Conservation (phyloP, 2,888 invertebrate genomes). For the Neuroscelio doddi region DNA sequence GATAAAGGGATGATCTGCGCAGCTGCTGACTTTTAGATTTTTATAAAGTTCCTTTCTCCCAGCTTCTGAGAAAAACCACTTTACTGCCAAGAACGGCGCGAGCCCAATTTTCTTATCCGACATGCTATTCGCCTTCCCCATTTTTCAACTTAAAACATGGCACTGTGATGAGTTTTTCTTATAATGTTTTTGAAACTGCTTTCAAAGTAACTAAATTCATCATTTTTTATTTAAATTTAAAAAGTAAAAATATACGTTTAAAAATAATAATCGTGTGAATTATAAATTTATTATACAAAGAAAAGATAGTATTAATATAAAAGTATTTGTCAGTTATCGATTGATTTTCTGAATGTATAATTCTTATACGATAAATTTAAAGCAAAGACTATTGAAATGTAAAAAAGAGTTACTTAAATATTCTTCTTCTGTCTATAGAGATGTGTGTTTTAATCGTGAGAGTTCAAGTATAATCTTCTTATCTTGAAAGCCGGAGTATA, state of each 20-base stretch:
- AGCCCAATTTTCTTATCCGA: conserved; percentile 64
- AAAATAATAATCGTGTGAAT: too few relatives aligned
- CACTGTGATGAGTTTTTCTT: background rate
- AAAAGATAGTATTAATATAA: too few relatives aligned
- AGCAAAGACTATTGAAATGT: too few relatives aligned
- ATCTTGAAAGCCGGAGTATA: conserved; percentile 38
- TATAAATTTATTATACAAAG: too few relatives aligned
- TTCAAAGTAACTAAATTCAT: conserved; percentile 2
- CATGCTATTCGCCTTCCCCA: conserved; percentile 13
- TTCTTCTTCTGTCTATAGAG: conserved; percentile 30
- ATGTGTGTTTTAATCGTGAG: conserved; percentile 33
- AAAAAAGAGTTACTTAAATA: conserved; percentile 17
- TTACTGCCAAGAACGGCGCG: conserved; percentile 31
- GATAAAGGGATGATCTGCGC: conserved; percentile 67
- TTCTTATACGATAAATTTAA: too few relatives aligned
- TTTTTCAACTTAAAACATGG: conserved; percentile 19
- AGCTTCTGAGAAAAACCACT: conserved; percentile 23
- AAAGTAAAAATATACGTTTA: too few relatives aligned
- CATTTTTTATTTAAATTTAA: too few relatives aligned
- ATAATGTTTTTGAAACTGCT: conserved; percentile 5
- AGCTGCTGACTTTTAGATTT: conserved; percentile 69
- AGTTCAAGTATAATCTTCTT: conserved; percentile 40
- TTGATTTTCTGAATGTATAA: too few relatives aligned
- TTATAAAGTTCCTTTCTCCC: conserved; percentile 53
- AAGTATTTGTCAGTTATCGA: too few relatives aligned